Evolutionary conservation across 2,888 invertebrate genomes (phyloP).

Genomic region (Amphipoea oculea): DNA sequence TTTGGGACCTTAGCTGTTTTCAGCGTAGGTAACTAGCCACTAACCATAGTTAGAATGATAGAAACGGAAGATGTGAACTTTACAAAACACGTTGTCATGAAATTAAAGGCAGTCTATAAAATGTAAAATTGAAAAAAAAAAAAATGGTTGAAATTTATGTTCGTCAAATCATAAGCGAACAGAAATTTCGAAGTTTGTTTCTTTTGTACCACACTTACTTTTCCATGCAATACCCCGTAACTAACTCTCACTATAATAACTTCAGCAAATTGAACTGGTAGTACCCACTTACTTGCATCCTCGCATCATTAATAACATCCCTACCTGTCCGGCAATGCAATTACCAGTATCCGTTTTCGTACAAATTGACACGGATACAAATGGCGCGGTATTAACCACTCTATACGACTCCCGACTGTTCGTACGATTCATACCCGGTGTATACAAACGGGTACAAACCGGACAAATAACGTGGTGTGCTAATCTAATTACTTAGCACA

Average conservation of each 20-base stretch:
- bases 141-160: neutral
- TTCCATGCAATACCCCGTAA: slow-evolving; percentile 34
- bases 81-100: neutral
- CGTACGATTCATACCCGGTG: slow-evolving; percentile 22
- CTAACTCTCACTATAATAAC: slow-evolving; percentile 59
- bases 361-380: slow-evolving; percentile 76
- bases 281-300: slow-evolving; percentile 60
- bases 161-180: neutral
- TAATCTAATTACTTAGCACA: slow-evolving; percentile 89
- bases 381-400: slow-evolving; percentile 76
- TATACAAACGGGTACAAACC: slow-evolving; percentile 52
- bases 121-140: neutral
- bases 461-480: slow-evolving; percentile 82
- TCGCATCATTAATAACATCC: slow-evolving; percentile 69
- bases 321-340: slow-evolving; percentile 69
- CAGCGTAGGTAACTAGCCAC: neutral
- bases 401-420: slow-evolving; percentile 68
- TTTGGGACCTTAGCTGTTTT: slow-evolving; percentile 1
- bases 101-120: neutral
- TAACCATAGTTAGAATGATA: slow-evolving; percentile 14
- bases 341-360: slow-evolving; percentile 75
- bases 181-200: slow-evolving; percentile 1
- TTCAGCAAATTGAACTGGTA: slow-evolving; percentile 60
- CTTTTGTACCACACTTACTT: slow-evolving; percentile 24
- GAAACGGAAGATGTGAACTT: neutral